Conservation (phyloP, 2,113 vertebrate species). For the Pygoscelis adeliae region DNA sequence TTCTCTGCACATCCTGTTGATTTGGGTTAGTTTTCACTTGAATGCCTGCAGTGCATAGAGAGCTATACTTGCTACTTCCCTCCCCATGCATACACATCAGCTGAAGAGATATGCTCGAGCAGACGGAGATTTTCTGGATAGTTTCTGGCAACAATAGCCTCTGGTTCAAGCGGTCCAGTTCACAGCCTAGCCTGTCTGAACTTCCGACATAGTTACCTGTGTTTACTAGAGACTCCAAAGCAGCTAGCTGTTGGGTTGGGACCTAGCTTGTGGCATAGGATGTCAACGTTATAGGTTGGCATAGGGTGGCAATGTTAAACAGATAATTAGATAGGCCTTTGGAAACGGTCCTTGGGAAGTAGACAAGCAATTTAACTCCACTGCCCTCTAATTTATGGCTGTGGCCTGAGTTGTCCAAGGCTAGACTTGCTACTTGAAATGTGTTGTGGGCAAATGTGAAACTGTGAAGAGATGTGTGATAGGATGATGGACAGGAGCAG, state of each 20-base stretch:
- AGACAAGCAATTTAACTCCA: background rate
- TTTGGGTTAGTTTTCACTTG: background rate
- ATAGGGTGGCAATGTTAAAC: fast-evolving
- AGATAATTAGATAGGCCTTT: background rate
- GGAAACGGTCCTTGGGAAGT: background rate
- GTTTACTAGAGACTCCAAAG: background rate
- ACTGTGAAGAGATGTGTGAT: background rate
- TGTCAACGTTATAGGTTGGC: background rate
- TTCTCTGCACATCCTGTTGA: background rate
- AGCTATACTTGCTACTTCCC: background rate
- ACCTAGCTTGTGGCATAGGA: fast-evolving
- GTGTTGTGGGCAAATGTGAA: background rate
- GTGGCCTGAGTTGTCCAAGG: background rate
- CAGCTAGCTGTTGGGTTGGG: background rate
- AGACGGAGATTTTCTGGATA: background rate
- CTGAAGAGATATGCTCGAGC: background rate
- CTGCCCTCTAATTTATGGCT: background rate
- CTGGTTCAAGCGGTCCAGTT: background rate
- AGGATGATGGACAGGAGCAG: background rate
- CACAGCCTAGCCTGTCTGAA: background rate
- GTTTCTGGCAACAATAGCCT: background rate
- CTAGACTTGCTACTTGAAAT: background rate
- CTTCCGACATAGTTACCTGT: background rate
- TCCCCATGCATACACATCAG: fast-evolving
- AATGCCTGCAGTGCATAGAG: background rate